Evolutionary conservation across 1,140 invertebrate genomes (phyloP), one percentile per base, ranked within the genome.

Genomic region (Philopotamus ludificatus): DNA sequence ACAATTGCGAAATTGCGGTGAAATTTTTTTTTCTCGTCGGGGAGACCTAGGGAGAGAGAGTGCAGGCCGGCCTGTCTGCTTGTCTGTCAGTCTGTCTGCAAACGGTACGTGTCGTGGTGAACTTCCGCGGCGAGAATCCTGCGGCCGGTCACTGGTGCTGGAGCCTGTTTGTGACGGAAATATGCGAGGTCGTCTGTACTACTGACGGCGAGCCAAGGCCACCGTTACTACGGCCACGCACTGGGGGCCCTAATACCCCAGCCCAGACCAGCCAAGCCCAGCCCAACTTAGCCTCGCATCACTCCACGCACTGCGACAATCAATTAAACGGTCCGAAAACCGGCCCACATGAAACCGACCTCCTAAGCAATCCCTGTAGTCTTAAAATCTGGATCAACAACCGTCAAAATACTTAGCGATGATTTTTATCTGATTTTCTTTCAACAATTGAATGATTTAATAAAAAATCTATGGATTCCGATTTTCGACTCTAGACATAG

Each of bases 171-270:
- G 21, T 39, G 53, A 39, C 15, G 53, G 53, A 57, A 57, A 57
- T 57, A 57, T 39, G 26, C 53, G 53, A 57, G 53, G 53, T 41
- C 53, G 53, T 57, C 53, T 57, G 28, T 57, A 57, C 53, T 57
- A 57, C 53, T 15, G 53, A 26, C 53, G 53, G 10, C 28, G 7
- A 10, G 25, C 25, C 53, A 57, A 57, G 53, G 53, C 34, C 53
- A 57, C 15, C 34, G 3, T 57, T 57, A 57, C 53, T 57, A 57
- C 22, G 16, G 18, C 49, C 22, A 9, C 44, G 18, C 44, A 18
- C 44, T n/a, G n/a, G n/a, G n/a, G n/a, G n/a, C n/a, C n/a, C n/a
- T n/a, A n/a, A n/a, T n/a, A n/a, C n/a, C n/a, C n/a, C n/a, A n/a
- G n/a, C n/a, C 7, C 20, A 22, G n/a, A 21, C 16, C 16, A 21